A percentile compares a stretch with the other conserved stretches of the same genome.
Conservation (phyloP, 53 echinoderm and acorn worm genomes). For the Echinarachnius parma region DNA sequence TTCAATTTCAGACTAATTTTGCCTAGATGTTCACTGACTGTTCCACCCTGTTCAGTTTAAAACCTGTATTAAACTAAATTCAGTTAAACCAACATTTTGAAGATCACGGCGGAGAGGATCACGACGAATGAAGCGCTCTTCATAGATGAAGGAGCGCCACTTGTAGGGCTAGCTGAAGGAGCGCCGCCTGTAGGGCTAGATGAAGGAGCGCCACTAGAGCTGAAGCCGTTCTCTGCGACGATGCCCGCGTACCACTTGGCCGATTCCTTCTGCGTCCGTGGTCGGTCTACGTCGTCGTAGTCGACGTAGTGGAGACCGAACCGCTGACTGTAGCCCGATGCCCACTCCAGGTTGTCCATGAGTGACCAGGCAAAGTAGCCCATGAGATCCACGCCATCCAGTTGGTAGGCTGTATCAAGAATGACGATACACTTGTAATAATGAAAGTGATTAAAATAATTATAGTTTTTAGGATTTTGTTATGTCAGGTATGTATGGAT, state of each 20-base stretch:
- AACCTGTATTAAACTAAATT: too few relatives aligned
- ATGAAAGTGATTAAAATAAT: too few relatives aligned
- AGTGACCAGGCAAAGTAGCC: constrained; percentile 96
- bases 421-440: too few relatives aligned
- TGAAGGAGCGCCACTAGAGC: too few relatives aligned
- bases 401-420: constrained; percentile 51
- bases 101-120: constrained; percentile 6
- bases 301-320: constrained; percentile 91
- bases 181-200: too few relatives aligned
- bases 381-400: constrained; percentile 62
- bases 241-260: constrained; percentile 58
- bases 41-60: too few relatives aligned
- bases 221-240: constrained; percentile 77
- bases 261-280: constrained; percentile 67
- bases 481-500: too few relatives aligned
- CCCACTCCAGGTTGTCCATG: constrained; percentile 97
- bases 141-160: too few relatives aligned
- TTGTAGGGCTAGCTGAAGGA: too few relatives aligned
- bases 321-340: constrained; percentile 84
- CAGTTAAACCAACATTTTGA: constrained; percentile 24
- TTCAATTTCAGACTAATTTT: too few relatives aligned
- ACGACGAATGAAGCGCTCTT: constrained; percentile 11
- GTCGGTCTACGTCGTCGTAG: constrained; percentile 61
- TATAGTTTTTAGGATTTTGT: too few relatives aligned
- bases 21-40: too few relatives aligned